Percentiles rank a stretch among this genome's conserved stretches.
Conservation (phyloP, 2,888 invertebrate species). For the Aspidiotus rigidus region DNA sequence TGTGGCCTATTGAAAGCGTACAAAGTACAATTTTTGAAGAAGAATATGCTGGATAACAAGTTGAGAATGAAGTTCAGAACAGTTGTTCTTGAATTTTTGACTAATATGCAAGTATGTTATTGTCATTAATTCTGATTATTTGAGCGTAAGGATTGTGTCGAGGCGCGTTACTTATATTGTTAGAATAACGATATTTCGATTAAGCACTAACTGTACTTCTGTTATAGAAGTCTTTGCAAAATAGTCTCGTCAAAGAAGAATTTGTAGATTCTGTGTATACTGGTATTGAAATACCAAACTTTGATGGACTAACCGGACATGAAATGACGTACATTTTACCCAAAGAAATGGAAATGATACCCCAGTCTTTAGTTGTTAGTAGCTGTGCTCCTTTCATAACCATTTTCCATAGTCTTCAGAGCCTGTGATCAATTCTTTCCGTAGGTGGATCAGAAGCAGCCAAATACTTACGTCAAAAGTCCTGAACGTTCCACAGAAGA, state of each 20-base stretch:
- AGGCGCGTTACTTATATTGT: not conserved
- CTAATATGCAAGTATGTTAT: slow-evolving; percentile 12
- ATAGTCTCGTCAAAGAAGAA: not conserved
- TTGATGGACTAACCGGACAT: not conserved
- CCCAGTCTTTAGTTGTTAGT: not conserved
- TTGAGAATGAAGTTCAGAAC: not conserved
- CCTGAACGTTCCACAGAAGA: no score
- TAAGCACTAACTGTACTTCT: not conserved
- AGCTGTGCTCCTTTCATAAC: no score
- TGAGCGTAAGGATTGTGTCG: not conserved
- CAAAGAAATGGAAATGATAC: not conserved
- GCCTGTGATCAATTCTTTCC: not conserved
- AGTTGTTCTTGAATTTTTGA: slow-evolving; percentile 18
- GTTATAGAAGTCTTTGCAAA: slow-evolving; percentile 1
- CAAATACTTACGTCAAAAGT: no score
- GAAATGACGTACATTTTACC: not conserved
- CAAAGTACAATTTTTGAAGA: not conserved
- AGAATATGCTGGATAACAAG: not conserved
- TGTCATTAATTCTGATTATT: not conserved
- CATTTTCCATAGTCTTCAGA: not conserved
- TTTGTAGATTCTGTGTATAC: not conserved
- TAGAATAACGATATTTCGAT: not conserved
- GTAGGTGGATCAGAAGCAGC: not conserved
- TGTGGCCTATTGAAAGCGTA: slow-evolving; percentile 6
- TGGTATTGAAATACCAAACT: not conserved